Evolutionary conservation across 1,140 invertebrate species (phyloP).

Genomic region (Gerris buenoi): DNA sequence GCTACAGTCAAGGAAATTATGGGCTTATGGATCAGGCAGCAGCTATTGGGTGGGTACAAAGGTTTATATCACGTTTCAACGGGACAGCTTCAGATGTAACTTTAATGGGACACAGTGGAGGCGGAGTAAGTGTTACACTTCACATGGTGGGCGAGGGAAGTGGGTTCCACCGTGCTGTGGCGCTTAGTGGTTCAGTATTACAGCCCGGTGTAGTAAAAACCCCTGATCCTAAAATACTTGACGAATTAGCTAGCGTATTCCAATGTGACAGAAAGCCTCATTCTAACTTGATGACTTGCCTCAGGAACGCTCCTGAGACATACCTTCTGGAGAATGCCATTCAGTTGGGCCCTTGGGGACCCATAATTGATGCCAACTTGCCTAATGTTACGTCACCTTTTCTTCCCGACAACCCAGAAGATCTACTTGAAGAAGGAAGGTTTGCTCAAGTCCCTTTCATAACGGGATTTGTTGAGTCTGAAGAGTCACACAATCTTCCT

Average conservation of each 20-base stretch:
- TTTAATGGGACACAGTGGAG: slow-evolving; percentile 72
- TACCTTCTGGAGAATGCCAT: slow-evolving; percentile 42
- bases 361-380: slow-evolving; percentile 50
- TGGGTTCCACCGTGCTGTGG: slow-evolving; percentile 44
- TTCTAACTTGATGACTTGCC: slow-evolving; percentile 44
- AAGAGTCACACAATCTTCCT: slow-evolving; percentile 43
- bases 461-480: slow-evolving; percentile 59
- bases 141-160: slow-evolving; percentile 48
- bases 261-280: slow-evolving; percentile 41
- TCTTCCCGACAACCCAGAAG: slow-evolving; percentile 43
- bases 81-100: slow-evolving; percentile 71
- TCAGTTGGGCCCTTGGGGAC: slow-evolving; percentile 50
- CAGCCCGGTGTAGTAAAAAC: slow-evolving; percentile 38
- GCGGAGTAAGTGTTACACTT: slow-evolving; percentile 54
- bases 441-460: slow-evolving; percentile 44
- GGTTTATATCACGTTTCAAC: slow-evolving; percentile 71
- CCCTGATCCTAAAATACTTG: slow-evolving; percentile 37
- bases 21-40: slow-evolving; percentile 82
- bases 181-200: slow-evolving; percentile 57
- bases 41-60: slow-evolving; percentile 68
- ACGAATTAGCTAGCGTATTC: slow-evolving; percentile 41
- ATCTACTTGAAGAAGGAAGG: slow-evolving; percentile 39
- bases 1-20: slow-evolving; percentile 74
- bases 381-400: slow-evolving; percentile 46
- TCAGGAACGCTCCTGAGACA: slow-evolving; percentile 41